Evolutionary conservation across 2,113 vertebrate genomes (phyloP).

Genomic region (Lepisosteus osseus): DNA sequence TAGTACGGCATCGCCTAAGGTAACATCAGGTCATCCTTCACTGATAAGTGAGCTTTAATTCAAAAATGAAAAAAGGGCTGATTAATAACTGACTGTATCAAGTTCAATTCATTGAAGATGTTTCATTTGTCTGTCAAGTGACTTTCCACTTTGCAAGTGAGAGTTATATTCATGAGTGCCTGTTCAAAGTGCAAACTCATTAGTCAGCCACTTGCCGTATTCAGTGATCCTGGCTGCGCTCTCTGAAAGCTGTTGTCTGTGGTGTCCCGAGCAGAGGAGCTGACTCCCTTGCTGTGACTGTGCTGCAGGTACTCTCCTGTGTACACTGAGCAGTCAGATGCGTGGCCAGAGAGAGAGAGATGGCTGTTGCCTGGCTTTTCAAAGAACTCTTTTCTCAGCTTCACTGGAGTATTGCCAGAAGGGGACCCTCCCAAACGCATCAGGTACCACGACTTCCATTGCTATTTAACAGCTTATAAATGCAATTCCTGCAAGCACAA

Average conservation of each 20-base stretch:
- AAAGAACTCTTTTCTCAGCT: conserved; percentile 52
- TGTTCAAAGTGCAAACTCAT: too few relatives aligned
- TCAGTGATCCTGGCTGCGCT: neutral
- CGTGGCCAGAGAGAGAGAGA: conserved; percentile 49
- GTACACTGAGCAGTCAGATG: conserved; percentile 51
- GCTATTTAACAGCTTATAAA: conserved; percentile 17
- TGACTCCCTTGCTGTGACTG: neutral
- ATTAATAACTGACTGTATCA: too few relatives aligned
- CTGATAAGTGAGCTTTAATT: too few relatives aligned
- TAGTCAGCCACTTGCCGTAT: conserved; percentile 1
- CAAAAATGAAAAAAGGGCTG: too few relatives aligned
- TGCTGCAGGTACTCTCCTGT: conserved; percentile 57
- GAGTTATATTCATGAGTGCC: too few relatives aligned
- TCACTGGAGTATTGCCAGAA: conserved; percentile 47
- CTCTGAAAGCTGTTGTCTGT: neutral
- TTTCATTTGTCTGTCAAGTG: too few relatives aligned
- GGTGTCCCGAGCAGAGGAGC: neutral
- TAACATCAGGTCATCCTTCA: too few relatives aligned
- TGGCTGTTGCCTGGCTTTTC: conserved; percentile 56
- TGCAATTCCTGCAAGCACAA: neutral
- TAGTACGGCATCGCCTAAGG: too few relatives aligned
- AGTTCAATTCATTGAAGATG: too few relatives aligned
- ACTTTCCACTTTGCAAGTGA: too few relatives aligned
- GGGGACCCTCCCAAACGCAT: conserved; percentile 47
- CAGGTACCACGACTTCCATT: conserved; percentile 55